Evolutionary conservation across 2,113 vertebrate species (phyloP).

Genomic region (Semicossyphus pulcher): DNA sequence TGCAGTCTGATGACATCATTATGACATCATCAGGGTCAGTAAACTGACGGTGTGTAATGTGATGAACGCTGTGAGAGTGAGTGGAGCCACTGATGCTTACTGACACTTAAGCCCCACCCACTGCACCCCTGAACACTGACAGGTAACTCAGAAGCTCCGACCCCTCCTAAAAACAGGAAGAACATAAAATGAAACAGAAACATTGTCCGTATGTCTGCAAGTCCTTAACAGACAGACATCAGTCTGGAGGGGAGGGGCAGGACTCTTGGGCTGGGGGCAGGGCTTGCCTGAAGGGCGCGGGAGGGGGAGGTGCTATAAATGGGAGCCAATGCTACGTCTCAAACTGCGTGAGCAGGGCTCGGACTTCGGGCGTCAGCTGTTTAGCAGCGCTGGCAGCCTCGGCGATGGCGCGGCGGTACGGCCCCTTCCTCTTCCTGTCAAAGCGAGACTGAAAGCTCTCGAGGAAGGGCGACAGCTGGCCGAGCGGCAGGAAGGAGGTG

Average conservation of each 20-base stretch:
- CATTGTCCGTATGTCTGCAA: not conserved
- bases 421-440: slow-evolving; percentile 98
- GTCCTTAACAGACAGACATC: slow-evolving; percentile 15
- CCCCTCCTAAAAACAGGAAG: slow-evolving; percentile 11
- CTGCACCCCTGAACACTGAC: slow-evolving; percentile 9
- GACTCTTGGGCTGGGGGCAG: not conserved
- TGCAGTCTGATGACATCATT: not conserved
- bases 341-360: slow-evolving; percentile 96
- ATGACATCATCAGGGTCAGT: not conserved
- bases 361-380: slow-evolving; percentile 97
- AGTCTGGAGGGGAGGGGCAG: not conserved
- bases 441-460: slow-evolving; percentile 98
- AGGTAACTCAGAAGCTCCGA: slow-evolving; percentile 6
- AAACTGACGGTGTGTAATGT: not conserved
- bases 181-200: slow-evolving; percentile 9
- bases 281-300: slow-evolving; percentile 39
- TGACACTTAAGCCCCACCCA: slow-evolving; percentile 27
- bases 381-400: slow-evolving; percentile 97
- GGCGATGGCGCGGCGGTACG: slow-evolving; percentile 97
- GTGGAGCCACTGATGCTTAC: slow-evolving; percentile 19
- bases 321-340: slow-evolving; percentile 84
- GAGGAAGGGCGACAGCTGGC: slow-evolving; percentile 95
- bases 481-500: slow-evolving; percentile 95
- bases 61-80: not conserved
- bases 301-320: not conserved